A percentile compares a stretch with the other conserved stretches of the same genome.
phyloP scores from a whole-genome alignment of 2,113 vertebrate genomes.

The Rafetus swinhoei region DNA sequence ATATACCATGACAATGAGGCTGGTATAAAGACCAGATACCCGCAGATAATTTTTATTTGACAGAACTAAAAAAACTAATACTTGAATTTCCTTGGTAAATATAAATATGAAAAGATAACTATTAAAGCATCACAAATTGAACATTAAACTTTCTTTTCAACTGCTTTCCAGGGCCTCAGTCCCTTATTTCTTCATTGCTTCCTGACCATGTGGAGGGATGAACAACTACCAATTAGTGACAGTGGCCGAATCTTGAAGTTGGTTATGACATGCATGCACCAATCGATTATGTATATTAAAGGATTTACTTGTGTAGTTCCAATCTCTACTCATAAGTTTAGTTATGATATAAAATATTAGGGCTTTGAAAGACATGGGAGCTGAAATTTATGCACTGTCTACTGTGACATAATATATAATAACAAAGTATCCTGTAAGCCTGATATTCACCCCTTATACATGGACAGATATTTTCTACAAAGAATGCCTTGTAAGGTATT shows the following conservation, averaged over 20 bases:
- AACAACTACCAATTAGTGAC: neutral
- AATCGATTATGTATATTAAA: neutral
- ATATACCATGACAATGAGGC: neutral
- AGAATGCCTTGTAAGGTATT: too few species aligned
- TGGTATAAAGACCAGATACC: neutral
- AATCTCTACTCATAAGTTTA: neutral
- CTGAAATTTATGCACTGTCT: neutral
- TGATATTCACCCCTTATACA: too few species aligned
- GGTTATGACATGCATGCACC: fast-evolving
- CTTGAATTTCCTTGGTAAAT: neutral
- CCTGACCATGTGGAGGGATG: neutral
- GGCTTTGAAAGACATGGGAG: neutral
- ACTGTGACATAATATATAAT: too few species aligned
- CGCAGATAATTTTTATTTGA: neutral
- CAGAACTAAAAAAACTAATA: neutral
- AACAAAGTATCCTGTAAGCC: too few species aligned
- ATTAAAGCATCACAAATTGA: neutral
- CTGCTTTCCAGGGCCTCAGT: too few species aligned
- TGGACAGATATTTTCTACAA: too few species aligned
- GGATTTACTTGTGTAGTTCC: neutral
- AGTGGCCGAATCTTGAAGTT: neutral
- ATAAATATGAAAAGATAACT: neutral
- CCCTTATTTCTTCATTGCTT: neutral
- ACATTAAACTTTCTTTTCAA: too few species aligned
- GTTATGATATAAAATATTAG: neutral